A percentile compares a stretch with the other conserved stretches of the same genome.
phyloP scores from a whole-genome alignment of 2,888 invertebrate species.

The Andrena marginata region DNA sequence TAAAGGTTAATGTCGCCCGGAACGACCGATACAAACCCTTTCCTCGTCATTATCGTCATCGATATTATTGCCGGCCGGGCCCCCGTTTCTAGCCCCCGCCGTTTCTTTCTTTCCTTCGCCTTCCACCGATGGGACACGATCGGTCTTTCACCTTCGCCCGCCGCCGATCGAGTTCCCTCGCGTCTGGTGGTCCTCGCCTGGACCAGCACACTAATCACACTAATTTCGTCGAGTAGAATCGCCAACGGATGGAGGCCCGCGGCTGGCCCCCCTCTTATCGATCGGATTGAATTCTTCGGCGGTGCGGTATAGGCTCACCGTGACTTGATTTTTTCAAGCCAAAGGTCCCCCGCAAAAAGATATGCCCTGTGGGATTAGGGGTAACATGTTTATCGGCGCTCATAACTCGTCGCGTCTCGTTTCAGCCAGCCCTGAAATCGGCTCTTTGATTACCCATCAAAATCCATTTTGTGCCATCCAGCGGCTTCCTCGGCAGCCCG shows the following conservation, averaged over 20 bases:
- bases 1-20: conserved; percentile 62
- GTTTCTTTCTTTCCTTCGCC: conserved; percentile 1
- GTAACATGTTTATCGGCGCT: conserved; percentile 12
- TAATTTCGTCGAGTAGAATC: conserved; percentile 14
- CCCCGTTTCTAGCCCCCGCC: not conserved
- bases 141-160: conserved; percentile 34
- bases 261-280: conserved; percentile 22
- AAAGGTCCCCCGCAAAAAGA: not conserved
- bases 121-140: not conserved
- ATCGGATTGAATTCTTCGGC: conserved; percentile 17
- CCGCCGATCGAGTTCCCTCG: not conserved
- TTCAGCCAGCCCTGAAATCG: conserved; percentile 30
- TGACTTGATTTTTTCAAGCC: not conserved
- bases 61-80: conserved; percentile 28
- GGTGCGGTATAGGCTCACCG: not conserved
- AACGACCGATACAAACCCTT: conserved; percentile 28
- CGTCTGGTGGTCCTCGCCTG: not conserved
- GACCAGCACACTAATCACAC: not conserved
- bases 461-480: conserved; percentile 41
- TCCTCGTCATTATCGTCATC: conserved; percentile 39
- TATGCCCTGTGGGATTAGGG: not conserved
- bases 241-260: not conserved
- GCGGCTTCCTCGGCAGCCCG: conserved; percentile 2
- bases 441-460: conserved; percentile 49
- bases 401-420: conserved; percentile 31